These are phyloP conservation scores for Gavia stellata DNA, from an alignment of 2,113 vertebrate genomes.

Conservation along the genomic window DNA sequence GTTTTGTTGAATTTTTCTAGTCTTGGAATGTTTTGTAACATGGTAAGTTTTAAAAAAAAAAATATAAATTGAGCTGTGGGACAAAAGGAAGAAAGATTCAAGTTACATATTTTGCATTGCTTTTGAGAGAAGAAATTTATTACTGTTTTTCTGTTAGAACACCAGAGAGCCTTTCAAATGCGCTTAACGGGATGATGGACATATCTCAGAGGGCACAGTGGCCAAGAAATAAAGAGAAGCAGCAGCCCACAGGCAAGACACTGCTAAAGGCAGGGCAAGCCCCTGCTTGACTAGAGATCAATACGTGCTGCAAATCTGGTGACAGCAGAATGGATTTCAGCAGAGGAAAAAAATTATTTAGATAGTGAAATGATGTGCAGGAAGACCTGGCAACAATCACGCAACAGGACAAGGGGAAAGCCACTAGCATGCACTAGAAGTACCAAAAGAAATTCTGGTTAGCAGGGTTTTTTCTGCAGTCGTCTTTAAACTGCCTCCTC, in stretches of 20 bases:
- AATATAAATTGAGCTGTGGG: background rate
- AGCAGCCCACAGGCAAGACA: constrained; percentile 46
- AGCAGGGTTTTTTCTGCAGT: background rate
- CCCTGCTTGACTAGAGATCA: constrained; percentile 54
- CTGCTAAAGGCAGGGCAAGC: constrained; percentile 1
- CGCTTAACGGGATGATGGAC: constrained; percentile 47
- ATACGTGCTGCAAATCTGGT: background rate
- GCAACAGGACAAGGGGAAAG: background rate
- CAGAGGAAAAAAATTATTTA: background rate
- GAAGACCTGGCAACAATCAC: background rate
- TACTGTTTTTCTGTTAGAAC: background rate
- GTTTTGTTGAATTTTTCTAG: background rate
- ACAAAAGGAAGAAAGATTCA: background rate
- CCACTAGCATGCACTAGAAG: background rate
- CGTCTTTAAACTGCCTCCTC: background rate
- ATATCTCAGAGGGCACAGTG: constrained; percentile 37
- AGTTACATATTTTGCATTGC: background rate
- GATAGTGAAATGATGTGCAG: background rate
- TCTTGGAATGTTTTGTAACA: background rate
- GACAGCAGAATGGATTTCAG: constrained; percentile 38
- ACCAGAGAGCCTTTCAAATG: constrained; percentile 51
- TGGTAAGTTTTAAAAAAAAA: background rate
- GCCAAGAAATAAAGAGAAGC: constrained; percentile 55
- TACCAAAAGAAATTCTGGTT: background rate
- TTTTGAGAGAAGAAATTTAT: background rate